phyloP scores from a whole-genome alignment of 2,797 vertebrate genomes.

The Harpagifer antarcticus region DNA sequence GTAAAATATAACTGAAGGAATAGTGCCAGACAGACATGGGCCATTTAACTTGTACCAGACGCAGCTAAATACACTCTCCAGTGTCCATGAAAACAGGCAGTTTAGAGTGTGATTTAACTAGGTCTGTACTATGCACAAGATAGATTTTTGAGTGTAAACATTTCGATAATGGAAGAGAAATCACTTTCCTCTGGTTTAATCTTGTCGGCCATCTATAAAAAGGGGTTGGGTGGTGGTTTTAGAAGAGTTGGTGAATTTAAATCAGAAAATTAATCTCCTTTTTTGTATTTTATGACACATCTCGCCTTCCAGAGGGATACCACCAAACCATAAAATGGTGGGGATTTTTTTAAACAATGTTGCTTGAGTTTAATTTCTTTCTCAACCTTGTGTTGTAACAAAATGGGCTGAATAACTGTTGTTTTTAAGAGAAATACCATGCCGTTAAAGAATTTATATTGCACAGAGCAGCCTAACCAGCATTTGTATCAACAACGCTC shows the following conservation, averaged over 20 bases:
- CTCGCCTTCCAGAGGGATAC: conserved; percentile 76
- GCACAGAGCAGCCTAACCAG: conserved; percentile 21
- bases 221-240: conserved; percentile 64
- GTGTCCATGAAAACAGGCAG: conserved; percentile 74
- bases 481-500: conserved; percentile 42
- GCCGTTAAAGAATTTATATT: conserved; percentile 54
- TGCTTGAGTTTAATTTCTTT: conserved; percentile 78
- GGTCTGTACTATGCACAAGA: conserved; percentile 62
- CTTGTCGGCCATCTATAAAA: conserved; percentile 78
- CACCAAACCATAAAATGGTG: conserved; percentile 81
- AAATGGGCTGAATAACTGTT: conserved; percentile 51
- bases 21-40: conserved; percentile 75
- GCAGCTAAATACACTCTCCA: conserved; percentile 70
- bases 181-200: conserved; percentile 71
- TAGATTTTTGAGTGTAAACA: conserved; percentile 77
- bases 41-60: conserved; percentile 79
- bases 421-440: conserved; percentile 62
- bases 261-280: conserved; percentile 73
- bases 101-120: conserved; percentile 77
- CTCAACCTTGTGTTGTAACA: conserved; percentile 60
- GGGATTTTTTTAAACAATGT: conserved; percentile 71
- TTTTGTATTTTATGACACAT: conserved; percentile 77
- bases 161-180: conserved; percentile 76
- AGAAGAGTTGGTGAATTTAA: conserved; percentile 73
- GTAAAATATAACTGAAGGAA: conserved; percentile 48